Evolutionary conservation across 2,113 vertebrate species (phyloP).

Genomic region (Passer domesticus): DNA sequence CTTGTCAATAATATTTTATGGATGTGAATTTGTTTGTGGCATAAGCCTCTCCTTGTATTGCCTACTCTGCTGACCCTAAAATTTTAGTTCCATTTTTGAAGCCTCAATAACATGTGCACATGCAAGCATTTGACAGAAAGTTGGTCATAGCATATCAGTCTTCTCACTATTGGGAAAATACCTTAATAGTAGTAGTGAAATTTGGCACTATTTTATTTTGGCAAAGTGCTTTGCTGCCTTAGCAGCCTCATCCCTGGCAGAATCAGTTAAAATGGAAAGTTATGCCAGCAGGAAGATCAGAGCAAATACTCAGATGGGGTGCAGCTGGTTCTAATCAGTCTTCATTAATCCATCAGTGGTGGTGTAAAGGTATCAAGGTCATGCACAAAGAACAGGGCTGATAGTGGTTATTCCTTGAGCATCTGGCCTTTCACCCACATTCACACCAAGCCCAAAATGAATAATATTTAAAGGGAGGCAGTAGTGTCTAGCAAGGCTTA

Average conservation of each 20-base stretch:
- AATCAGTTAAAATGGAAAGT: slow-evolving; percentile 73
- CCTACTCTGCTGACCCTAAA: background rate
- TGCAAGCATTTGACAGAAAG: slow-evolving; percentile 1
- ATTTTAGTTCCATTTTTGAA: background rate
- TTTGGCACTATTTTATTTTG: background rate
- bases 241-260: slow-evolving; percentile 68
- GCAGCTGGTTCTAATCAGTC: slow-evolving; percentile 72
- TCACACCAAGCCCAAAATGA: background rate
- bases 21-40: background rate
- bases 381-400: slow-evolving; percentile 1
- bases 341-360: slow-evolving; percentile 81
- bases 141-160: background rate
- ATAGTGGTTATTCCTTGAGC: background rate
- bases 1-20: background rate
- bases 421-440: background rate
- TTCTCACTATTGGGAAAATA: slow-evolving; percentile 44
- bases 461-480: background rate
- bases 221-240: slow-evolving; percentile 63
- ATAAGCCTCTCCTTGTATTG: background rate
- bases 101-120: background rate
- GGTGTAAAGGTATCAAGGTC: slow-evolving; percentile 71
- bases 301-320: slow-evolving; percentile 68
- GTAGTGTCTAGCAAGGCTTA: background rate
- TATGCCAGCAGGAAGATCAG: slow-evolving; percentile 76
- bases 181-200: slow-evolving; percentile 45